phyloP scores from a whole-genome alignment of 1,140 invertebrate species.

The Drosophila teissieri region DNA sequence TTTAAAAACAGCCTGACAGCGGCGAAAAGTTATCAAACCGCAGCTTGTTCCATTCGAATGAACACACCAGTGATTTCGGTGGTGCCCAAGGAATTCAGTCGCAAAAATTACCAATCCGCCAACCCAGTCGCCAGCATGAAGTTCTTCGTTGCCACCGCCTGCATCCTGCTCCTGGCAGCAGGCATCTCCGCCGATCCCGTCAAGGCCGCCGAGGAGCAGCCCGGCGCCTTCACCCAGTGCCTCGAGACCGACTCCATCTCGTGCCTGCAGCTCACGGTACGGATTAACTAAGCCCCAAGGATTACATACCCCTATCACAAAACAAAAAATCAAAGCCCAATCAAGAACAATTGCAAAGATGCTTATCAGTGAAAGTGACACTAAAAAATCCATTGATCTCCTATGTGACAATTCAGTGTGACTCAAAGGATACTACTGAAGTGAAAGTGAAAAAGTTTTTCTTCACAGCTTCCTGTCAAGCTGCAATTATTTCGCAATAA shows the following conservation, averaged over 20 bases:
- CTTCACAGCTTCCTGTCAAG: slow-evolving; percentile 23
- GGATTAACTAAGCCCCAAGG: slow-evolving; percentile 75
- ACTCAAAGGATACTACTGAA: slow-evolving; percentile 19
- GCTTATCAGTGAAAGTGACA: slow-evolving; percentile 69
- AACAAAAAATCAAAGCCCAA: slow-evolving; percentile 15
- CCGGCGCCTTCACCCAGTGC: slow-evolving; percentile 85
- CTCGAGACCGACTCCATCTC: slow-evolving; percentile 88
- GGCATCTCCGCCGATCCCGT: slow-evolving; percentile 82
- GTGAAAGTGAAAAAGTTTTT: slow-evolving; percentile 51
- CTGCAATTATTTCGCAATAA: background rate
- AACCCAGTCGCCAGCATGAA: slow-evolving; percentile 61
- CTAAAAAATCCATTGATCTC: slow-evolving; percentile 9
- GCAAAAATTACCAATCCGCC: slow-evolving; percentile 56
- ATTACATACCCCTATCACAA: slow-evolving; percentile 49
- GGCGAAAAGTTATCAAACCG: slow-evolving; percentile 85
- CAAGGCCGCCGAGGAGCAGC: slow-evolving; percentile 66
- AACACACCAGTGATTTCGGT: slow-evolving; percentile 84
- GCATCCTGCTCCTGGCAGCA: slow-evolving; percentile 80
- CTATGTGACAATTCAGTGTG: slow-evolving; percentile 38
- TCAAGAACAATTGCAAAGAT: slow-evolving; percentile 38
- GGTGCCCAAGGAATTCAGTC: slow-evolving; percentile 71
- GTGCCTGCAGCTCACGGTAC: slow-evolving; percentile 87
- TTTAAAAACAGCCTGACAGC: slow-evolving; percentile 85
- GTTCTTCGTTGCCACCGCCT: slow-evolving; percentile 77
- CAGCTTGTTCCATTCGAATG: slow-evolving; percentile 85